A percentile compares a stretch with the other conserved stretches of the same genome.
These are phyloP conservation scores for Trichacis sp. DNA, from an alignment of 2,888 invertebrate species.

Conservation along the genomic window DNA sequence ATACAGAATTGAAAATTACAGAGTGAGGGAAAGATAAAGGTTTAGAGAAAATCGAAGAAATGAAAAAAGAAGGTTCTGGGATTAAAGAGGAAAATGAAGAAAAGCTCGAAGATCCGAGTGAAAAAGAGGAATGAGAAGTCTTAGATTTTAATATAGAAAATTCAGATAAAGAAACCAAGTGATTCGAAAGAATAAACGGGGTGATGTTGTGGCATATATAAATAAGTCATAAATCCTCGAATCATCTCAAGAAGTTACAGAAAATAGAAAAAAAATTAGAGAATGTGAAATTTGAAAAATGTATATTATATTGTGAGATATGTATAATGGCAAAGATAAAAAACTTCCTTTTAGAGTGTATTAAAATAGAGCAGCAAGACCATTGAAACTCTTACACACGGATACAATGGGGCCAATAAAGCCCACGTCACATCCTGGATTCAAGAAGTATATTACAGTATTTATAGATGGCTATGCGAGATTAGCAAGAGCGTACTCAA, in stretches of 20 bases:
- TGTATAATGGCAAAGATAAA: no score
- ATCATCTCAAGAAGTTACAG: conserved; percentile 43
- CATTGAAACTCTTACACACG: conserved; percentile 35
- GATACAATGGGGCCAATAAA: conserved; percentile 46
- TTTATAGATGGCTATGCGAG: conserved; percentile 43
- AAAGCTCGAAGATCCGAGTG: conserved; percentile 3
- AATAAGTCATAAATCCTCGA: conserved; percentile 39
- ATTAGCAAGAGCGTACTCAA: conserved; percentile 13
- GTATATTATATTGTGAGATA: conserved; percentile 43
- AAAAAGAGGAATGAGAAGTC: conserved; percentile 1
- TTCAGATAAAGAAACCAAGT: conserved; percentile 10
- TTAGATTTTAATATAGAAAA: background rate
- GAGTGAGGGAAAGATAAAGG: background rate
- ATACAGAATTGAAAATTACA: background rate
- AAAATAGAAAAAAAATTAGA: conserved; percentile 35
- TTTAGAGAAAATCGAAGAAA: background rate
- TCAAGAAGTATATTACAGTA: conserved; percentile 32
- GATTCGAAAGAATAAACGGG: no score
- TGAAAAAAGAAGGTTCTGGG: conserved; percentile 3
- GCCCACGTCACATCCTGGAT: conserved; percentile 25
- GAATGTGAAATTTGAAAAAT: conserved; percentile 44
- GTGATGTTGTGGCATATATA: conserved; percentile 30
- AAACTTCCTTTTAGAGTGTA: conserved; percentile 38
- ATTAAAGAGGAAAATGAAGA: conserved; percentile 32
- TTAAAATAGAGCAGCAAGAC: conserved; percentile 21